Conservation (phyloP, 2,797 vertebrate species). For the Dendrocincla fuliginosa region DNA sequence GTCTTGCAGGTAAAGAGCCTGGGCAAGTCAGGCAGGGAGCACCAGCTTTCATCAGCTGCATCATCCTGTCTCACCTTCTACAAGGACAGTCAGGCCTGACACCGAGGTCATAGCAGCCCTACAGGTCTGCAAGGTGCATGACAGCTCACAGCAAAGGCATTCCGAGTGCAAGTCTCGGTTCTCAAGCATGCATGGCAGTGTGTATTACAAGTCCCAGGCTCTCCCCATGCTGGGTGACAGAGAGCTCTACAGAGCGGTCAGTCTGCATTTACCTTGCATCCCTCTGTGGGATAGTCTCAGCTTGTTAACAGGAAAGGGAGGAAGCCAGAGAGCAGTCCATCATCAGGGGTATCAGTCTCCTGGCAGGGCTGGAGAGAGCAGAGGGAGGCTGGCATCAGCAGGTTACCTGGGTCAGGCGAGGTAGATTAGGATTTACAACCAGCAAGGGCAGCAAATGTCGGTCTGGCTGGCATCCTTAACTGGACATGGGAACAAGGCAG, state of each 20-base stretch:
- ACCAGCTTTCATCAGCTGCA: neutral
- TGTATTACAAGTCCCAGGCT: accelerated
- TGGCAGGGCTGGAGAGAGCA: neutral
- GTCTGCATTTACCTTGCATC: neutral
- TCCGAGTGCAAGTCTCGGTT: neutral
- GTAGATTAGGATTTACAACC: neutral
- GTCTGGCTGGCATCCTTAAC: neutral
- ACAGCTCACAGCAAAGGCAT: neutral
- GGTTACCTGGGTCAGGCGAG: neutral
- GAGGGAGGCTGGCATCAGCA: neutral
- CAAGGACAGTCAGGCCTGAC: neutral
- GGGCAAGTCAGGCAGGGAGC: neutral
- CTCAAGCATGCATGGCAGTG: accelerated
- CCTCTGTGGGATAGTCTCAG: neutral
- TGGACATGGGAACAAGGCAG: neutral
- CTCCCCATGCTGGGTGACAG: neutral
- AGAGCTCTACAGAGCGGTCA: neutral
- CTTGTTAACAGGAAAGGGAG: neutral
- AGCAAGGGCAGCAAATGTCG: accelerated
- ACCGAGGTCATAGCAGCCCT: accelerated
- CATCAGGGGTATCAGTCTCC: neutral
- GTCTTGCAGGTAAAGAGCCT: neutral
- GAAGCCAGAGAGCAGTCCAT: neutral
- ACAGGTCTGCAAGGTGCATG: accelerated
- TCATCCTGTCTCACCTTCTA: neutral